Conservation (phyloP, 2,113 vertebrate genomes). For the Neogobius melanostomus region DNA sequence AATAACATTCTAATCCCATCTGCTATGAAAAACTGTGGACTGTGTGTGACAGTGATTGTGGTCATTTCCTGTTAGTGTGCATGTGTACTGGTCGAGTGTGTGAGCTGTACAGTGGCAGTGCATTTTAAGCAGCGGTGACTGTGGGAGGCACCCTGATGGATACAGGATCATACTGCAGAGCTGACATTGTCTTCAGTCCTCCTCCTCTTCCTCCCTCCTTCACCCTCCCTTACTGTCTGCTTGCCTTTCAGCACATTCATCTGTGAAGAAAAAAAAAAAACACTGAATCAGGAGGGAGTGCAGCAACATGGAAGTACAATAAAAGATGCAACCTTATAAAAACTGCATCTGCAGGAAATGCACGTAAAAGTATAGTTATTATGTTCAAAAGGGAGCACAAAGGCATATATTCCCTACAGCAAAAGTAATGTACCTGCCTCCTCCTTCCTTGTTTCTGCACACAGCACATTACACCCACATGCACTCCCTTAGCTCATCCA, state of each 20-base stretch:
- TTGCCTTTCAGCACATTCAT: slow-evolving; percentile 74
- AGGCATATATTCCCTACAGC: slow-evolving; percentile 35
- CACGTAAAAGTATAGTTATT: not conserved
- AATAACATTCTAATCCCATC: slow-evolving; percentile 76
- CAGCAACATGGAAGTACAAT: slow-evolving; percentile 30
- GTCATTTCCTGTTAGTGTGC: slow-evolving; percentile 69
- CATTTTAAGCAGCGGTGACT: slow-evolving; percentile 68
- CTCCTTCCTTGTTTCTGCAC: not conserved
- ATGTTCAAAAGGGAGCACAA: slow-evolving; percentile 20
- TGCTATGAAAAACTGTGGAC: slow-evolving; percentile 70
- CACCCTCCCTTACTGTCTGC: slow-evolving; percentile 61
- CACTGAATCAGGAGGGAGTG: slow-evolving; percentile 32
- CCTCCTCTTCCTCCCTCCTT: slow-evolving; percentile 50
- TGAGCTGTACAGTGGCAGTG: slow-evolving; percentile 50
- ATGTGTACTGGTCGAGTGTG: slow-evolving; percentile 37
- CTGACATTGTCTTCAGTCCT: slow-evolving; percentile 74
- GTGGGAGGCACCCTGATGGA: slow-evolving; percentile 71
- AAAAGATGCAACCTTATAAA: slow-evolving; percentile 17
- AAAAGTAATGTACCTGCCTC: slow-evolving; percentile 20
- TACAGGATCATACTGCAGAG: slow-evolving; percentile 72
- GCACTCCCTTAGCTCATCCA: slow-evolving; percentile 43
- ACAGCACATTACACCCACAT: slow-evolving; percentile 24
- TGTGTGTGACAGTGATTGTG: slow-evolving; percentile 67
- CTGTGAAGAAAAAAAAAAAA: slow-evolving; percentile 49
- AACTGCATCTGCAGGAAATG: not conserved